Evolutionary conservation across 2,888 invertebrate genomes (phyloP).

Genomic region (Acleris emargana): DNA sequence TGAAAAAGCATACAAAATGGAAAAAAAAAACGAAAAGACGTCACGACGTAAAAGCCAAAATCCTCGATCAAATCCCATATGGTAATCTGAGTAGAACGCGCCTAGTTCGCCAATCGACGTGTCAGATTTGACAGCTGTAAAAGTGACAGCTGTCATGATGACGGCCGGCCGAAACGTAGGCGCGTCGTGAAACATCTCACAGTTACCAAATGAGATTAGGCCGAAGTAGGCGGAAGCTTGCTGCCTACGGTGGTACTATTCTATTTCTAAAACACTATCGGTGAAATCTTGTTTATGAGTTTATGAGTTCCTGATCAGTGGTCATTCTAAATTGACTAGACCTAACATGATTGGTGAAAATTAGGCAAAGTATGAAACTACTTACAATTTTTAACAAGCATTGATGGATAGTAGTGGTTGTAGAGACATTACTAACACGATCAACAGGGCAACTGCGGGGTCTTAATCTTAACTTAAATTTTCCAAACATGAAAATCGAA

Average conservation of each 20-base stretch:
- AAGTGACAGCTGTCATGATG: slow-evolving; percentile 47
- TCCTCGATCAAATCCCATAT: slow-evolving; percentile 91
- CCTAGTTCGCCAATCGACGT: slow-evolving; percentile 44
- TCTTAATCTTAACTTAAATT: too few species aligned
- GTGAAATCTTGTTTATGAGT: background rate
- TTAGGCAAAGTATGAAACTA: too few species aligned
- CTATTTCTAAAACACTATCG: background rate
- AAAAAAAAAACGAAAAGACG: slow-evolving; percentile 64
- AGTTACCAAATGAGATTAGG: slow-evolving; percentile 99
- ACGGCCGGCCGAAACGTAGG: slow-evolving; percentile 48
- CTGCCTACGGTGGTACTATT: slow-evolving; percentile 6
- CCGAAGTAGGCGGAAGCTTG: slow-evolving; percentile 84
- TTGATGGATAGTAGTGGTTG: too few species aligned
- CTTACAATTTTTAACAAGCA: too few species aligned
- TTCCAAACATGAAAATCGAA: too few species aligned
- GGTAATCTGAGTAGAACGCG: slow-evolving; percentile 89
- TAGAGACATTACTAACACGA: too few species aligned
- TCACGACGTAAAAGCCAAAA: slow-evolving; percentile 73
- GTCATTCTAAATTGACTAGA: too few species aligned
- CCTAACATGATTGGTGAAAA: too few species aligned
- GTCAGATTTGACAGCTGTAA: slow-evolving; percentile 47
- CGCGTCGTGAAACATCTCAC: slow-evolving; percentile 87
- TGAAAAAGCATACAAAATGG: slow-evolving; percentile 39
- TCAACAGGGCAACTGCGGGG: too few species aligned
- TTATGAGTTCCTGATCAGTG: too few species aligned